These are phyloP conservation scores for Drosophila kanekoi DNA, from an alignment of 2,888 invertebrate species.

Conservation along the genomic window DNA sequence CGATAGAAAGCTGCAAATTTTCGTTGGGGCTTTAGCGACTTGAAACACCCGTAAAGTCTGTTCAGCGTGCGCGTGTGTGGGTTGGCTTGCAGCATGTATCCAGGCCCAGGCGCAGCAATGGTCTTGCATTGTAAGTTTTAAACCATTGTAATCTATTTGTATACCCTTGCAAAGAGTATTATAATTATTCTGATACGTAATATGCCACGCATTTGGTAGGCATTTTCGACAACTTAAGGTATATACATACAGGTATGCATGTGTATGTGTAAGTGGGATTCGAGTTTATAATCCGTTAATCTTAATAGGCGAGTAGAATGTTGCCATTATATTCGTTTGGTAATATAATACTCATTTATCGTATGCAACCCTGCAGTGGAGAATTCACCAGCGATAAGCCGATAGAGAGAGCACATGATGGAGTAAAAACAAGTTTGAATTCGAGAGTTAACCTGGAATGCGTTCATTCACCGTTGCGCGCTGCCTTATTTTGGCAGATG, in stretches of 20 bases:
- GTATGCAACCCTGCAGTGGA: too few relatives aligned
- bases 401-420: too few relatives aligned
- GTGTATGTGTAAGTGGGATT: not conserved
- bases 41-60: conserved; percentile 55
- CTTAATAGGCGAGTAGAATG: too few relatives aligned
- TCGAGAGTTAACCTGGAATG: too few relatives aligned
- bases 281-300: too few relatives aligned
- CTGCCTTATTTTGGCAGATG: too few relatives aligned
- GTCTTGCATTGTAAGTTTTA: conserved; percentile 17
- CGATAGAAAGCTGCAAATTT: conserved; percentile 74
- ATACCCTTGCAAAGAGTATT: conserved; percentile 9
- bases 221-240: not conserved
- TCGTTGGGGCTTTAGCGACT: conserved; percentile 71
- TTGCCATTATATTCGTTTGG: too few relatives aligned
- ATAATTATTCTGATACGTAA: conserved; percentile 15
- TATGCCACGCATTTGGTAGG: not conserved
- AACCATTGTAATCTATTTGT: conserved; percentile 19
- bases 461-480: too few relatives aligned
- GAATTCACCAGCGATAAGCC: too few relatives aligned
- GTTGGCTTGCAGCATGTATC: conserved; percentile 11
- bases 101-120: conserved; percentile 6
- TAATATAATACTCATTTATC: too few relatives aligned
- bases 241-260: not conserved
- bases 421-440: too few relatives aligned
- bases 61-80: not conserved